These are phyloP conservation scores for Tholera decimalis DNA, from an alignment of 2,888 invertebrate species.

Conservation along the genomic window DNA sequence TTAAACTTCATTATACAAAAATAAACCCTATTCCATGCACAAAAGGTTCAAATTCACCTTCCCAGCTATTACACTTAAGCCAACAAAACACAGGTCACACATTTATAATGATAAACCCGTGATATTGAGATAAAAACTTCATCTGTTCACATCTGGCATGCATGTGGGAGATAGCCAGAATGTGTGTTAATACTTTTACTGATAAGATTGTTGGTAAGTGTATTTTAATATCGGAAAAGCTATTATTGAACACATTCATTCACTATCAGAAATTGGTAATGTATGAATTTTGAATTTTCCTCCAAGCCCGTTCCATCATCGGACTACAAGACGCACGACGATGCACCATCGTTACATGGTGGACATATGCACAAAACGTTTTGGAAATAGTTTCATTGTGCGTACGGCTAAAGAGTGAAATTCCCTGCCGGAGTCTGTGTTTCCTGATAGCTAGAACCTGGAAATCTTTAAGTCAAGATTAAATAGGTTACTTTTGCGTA, in stretches of 20 bases:
- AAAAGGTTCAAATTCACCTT: slow-evolving; percentile 10
- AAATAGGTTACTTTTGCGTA: too few species aligned
- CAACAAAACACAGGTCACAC: slow-evolving; percentile 40
- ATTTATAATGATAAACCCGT: slow-evolving; percentile 32
- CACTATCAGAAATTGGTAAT: too few species aligned
- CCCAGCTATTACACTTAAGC: slow-evolving; percentile 2
- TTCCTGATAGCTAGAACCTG: too few species aligned
- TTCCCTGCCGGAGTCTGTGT: too few species aligned
- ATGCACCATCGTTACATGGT: too few species aligned
- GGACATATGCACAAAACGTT: too few species aligned
- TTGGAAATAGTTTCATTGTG: too few species aligned
- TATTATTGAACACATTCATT: neutral
- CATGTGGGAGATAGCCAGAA: slow-evolving; percentile 40
- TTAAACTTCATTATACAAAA: slow-evolving; percentile 17
- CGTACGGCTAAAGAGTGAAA: too few species aligned
- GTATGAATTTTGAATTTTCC: too few species aligned
- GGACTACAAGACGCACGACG: too few species aligned
- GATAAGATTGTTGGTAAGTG: slow-evolving; percentile 24
- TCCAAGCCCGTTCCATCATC: too few species aligned
- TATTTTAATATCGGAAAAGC: neutral
- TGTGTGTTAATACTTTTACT: slow-evolving; percentile 9
- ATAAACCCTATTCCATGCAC: neutral
- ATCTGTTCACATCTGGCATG: slow-evolving; percentile 44
- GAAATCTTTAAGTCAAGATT: too few species aligned
- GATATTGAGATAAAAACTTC: slow-evolving; percentile 38